A percentile compares a stretch with the other conserved stretches of the same genome.
Conservation (phyloP, 1,140 invertebrate species). For the Achatina immaculata region DNA sequence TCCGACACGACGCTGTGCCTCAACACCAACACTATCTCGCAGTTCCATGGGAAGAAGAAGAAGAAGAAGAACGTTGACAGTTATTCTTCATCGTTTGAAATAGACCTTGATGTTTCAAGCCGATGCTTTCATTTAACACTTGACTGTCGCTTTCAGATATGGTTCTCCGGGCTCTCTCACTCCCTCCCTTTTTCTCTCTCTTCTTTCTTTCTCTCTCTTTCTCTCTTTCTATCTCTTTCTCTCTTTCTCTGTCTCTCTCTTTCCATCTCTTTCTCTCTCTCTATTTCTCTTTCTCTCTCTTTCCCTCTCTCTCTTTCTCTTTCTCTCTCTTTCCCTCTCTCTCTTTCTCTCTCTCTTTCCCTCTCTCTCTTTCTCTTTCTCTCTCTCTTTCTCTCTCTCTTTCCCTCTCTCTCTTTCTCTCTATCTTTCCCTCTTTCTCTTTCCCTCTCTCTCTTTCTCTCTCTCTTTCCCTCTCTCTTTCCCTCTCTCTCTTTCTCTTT, state of each 20-base stretch:
- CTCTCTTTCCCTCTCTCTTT: background rate
- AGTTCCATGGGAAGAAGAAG: no score
- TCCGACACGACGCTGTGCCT: no score
- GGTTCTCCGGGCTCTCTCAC: no score
- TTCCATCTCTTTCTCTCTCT: background rate
- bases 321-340: conserved; percentile 6
- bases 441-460: background rate
- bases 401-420: background rate
- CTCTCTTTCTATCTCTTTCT: background rate
- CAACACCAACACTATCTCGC: no score
- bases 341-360: background rate
- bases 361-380: background rate
- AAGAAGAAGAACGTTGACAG: no score
- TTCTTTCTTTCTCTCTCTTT: background rate
- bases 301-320: background rate
- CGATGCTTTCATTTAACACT: no score
- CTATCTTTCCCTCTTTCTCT: background rate
- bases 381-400: background rate
- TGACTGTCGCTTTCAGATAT: no score
- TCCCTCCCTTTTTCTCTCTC: background rate
- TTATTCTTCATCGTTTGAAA: no score
- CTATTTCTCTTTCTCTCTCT: background rate
- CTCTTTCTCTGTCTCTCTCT: background rate
- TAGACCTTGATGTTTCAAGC: no score
- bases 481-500: background rate